Evolutionary conservation across 2,797 vertebrate genomes (phyloP), one percentile per base, ranked within the genome.

Genomic region (Coilia nasus): DNA sequence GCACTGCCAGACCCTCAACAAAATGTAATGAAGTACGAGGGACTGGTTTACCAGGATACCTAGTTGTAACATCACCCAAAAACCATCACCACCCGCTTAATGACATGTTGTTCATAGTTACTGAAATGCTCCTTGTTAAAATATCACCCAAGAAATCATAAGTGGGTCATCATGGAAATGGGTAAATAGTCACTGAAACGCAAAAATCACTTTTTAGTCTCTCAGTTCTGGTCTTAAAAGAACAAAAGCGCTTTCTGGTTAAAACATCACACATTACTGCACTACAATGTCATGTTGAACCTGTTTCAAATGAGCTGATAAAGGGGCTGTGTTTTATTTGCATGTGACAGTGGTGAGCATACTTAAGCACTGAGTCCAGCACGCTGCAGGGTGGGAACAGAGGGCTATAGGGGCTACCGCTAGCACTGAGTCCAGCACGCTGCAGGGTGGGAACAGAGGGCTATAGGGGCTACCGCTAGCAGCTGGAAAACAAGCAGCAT

Each of bases 401-500:
- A 35, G 67, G 67, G 35, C 31, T 14, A 35, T 11, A 12, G 17
- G 67, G 31, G 25, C 25, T 31, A 25, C 64, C 17, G 4, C 19
- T 75, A 35, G 12, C 28, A 17, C 31, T 67, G 64, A 28, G 14
- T 10, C 31, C 50, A 54, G 2, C 35, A 31, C 19, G 71, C 6
- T 21, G 35, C 6, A 31, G 19, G 31, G 71, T 41, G 71, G 31
- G 28, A 75, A 41, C 67, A 75, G 15, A 35, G 67, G 67, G 35
- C 31, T 14, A 35, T 11, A 12, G 17, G 67, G 31, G 25, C 25
- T 31, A 25, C 64, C 17, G 4, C 19, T 75, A 35, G 12, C 28
- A 17, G n/a, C 31, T 78, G 71, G 71, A 31, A 78, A 78, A 78
- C 35, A 44, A 78, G 31, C 71, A 17, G 71, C 35, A 21, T 78